A percentile compares a stretch with the other conserved stretches of the same genome.
phyloP scores from a whole-genome alignment of 1,140 invertebrate genomes.

The Drosophila azteca region DNA sequence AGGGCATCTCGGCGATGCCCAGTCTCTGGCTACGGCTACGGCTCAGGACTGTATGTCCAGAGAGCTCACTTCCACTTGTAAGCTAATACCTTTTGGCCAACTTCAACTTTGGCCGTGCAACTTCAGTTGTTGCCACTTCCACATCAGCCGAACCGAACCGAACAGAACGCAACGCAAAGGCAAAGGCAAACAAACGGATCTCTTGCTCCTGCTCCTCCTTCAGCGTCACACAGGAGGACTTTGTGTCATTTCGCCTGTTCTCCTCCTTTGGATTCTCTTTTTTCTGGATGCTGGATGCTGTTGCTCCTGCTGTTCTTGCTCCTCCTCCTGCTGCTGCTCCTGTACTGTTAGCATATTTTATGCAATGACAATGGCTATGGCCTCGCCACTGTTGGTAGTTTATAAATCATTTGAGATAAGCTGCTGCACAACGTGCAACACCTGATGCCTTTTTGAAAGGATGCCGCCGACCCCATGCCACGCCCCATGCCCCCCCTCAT shows the following conservation, averaged over 20 bases:
- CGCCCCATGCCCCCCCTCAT: slow-evolving; percentile 12
- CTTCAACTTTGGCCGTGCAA: slow-evolving; percentile 24
- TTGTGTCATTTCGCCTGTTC: slow-evolving; percentile 42
- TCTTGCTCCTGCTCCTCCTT: not conserved
- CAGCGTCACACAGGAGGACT: slow-evolving; percentile 21
- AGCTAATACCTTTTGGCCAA: slow-evolving; percentile 44
- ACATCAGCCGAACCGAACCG: slow-evolving; percentile 16
- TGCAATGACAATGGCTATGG: slow-evolving; percentile 83
- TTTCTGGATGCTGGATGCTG: not conserved
- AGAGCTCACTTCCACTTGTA: slow-evolving; percentile 22
- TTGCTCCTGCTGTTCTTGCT: slow-evolving; percentile 21
- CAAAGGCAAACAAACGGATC: slow-evolving; percentile 30
- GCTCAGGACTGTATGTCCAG: slow-evolving; percentile 6
- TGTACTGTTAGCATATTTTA: slow-evolving; percentile 82
- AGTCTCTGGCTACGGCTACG: not conserved
- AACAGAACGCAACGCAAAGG: not conserved
- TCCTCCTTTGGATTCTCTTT: slow-evolving; percentile 4
- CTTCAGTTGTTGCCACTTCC: slow-evolving; percentile 10
- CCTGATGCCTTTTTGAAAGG: slow-evolving; percentile 82
- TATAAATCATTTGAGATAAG: slow-evolving; percentile 84
- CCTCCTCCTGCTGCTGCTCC: slow-evolving; percentile 14
- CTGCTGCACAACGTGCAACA: slow-evolving; percentile 82
- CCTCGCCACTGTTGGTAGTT: slow-evolving; percentile 83
- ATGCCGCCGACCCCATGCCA: slow-evolving; percentile 52
- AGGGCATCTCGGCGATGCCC: not conserved